A percentile compares a stretch with the other conserved stretches of the same genome.
phyloP scores from a whole-genome alignment of 1,140 invertebrate genomes.

The Zaprionus taronus region DNA sequence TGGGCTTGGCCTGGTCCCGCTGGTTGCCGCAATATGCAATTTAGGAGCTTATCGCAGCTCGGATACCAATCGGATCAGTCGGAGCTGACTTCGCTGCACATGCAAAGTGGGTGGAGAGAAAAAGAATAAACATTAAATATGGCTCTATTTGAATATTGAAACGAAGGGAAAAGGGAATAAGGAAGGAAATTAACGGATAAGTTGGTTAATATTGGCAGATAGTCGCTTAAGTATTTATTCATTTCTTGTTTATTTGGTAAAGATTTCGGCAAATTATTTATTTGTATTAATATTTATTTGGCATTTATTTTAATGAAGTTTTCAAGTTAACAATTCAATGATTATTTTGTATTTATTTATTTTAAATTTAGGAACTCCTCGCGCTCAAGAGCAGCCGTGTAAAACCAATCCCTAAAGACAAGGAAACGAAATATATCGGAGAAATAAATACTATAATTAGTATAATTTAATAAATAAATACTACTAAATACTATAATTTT shows the following conservation, averaged over 20 bases:
- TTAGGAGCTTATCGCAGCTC: constrained; percentile 70
- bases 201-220: background rate
- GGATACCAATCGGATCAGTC: constrained; percentile 78
- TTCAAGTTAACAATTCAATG: no score
- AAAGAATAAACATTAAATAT: constrained; percentile 78
- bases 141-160: constrained; percentile 74
- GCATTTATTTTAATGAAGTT: no score
- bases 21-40: constrained; percentile 73
- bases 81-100: constrained; percentile 44
- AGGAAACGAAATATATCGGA: no score
- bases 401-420: no score
- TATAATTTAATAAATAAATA: no score
- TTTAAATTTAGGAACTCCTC: no score
- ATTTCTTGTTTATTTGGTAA: background rate
- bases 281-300: no score
- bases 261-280: background rate
- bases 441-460: no score
- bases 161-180: background rate
- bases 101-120: constrained; percentile 67
- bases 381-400: no score
- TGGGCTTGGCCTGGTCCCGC: constrained; percentile 53
- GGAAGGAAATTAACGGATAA: background rate
- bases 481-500: no score
- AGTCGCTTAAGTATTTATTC: background rate
- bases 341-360: no score